phyloP scores from a whole-genome alignment of 2,797 vertebrate species.

The Crossoptilon crossoptilon region DNA sequence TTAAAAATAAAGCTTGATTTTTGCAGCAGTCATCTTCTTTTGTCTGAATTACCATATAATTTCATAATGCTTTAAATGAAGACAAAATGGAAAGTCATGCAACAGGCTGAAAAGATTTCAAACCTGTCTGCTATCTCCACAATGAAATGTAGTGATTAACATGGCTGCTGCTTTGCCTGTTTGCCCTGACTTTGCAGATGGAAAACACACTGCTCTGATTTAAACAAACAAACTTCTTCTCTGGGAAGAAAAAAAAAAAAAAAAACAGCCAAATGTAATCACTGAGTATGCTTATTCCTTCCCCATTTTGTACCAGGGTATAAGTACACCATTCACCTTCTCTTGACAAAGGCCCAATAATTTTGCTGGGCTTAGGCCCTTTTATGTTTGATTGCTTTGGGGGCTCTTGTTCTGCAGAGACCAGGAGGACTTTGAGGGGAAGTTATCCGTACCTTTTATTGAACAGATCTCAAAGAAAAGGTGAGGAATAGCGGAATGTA shows the following conservation, averaged over 20 bases:
- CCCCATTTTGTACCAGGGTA: background rate
- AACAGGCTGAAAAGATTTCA: background rate
- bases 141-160: background rate
- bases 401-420: background rate
- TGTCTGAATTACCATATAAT: background rate
- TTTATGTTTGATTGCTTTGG: background rate
- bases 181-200: background rate
- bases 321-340: background rate
- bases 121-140: background rate
- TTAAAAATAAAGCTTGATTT: constrained; percentile 25
- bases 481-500: background rate
- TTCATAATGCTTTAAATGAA: background rate
- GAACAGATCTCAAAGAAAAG: background rate
- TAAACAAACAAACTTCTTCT: background rate
- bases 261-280: background rate
- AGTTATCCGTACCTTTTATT: background rate
- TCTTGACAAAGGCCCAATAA: background rate
- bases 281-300: background rate
- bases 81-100: background rate
- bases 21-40: background rate
- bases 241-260: background rate
- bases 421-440: background rate
- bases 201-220: background rate
- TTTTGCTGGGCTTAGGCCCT: background rate
- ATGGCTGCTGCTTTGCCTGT: background rate